Base-by-base conservation (phyloP, 2,113 vertebrate genomes). In the Psittacula cyanocephala region DNA sequence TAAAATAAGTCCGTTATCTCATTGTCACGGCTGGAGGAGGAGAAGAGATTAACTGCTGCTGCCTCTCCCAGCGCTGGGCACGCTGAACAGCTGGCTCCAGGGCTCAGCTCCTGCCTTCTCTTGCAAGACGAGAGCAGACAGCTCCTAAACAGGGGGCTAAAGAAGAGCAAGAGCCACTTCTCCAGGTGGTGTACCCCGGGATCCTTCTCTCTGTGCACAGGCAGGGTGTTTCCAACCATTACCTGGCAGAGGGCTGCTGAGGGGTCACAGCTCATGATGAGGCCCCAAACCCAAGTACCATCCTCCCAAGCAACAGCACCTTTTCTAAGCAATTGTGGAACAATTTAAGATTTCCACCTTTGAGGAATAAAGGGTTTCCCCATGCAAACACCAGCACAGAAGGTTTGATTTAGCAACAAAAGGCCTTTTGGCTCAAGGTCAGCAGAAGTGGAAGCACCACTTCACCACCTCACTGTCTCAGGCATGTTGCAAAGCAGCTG, bases 1-100 rank as follows among this genome's bases (percentile, higher is more conserved):
- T 28, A 85, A 91, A 87, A 80, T 84, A 81, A 94, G 7, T 69
- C 76, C 63, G 47, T 86, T 89, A 49, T 87, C 87, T 94, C 81
- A 81, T 6, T 71, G 37, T 35, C 65, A 52, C 84, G 91, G 81
- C 80, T 91, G 93, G 81, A 70, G 72, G 17, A 93, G 81, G 35
- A 74, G 83, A 80, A 59, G 55, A 60, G 92, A 85, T 91, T n/a
- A 65, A 59, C 57, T 59, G 77, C 88, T 93, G 72, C 64, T 59
- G 92, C 39, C 81, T 75, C 72, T 78, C 77, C 77, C 72, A 50
- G 52, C 0, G 3, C 80, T 14, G 52, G 37, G 35, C 76, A 53
- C 0, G 1, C 60, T 8, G 13, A 96, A 33, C 86, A 93, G 93
- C 95, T 96, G 95, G 77, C 69, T 44, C 53, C 89, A 67, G 63